These are phyloP conservation scores for Drosophila aldrichi DNA, from an alignment of 2,888 invertebrate genomes.

Conservation along the genomic window DNA sequence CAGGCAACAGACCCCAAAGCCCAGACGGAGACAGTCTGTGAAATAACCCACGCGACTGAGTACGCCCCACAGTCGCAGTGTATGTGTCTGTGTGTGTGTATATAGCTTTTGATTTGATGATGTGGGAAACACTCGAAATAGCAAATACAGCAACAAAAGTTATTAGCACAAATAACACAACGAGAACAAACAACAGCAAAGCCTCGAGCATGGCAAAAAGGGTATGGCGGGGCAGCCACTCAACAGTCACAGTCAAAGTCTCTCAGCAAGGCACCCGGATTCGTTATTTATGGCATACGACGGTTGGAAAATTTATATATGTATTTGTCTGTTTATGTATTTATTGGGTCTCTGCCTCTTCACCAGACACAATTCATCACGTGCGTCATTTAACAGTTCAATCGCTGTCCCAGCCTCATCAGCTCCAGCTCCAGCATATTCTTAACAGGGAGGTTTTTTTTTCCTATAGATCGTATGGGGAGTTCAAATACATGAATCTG, in stretches of 20 bases:
- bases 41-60: slow-evolving; percentile 75
- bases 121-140: slow-evolving; percentile 79
- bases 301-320: slow-evolving; percentile 22
- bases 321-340: slow-evolving; percentile 10
- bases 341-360: slow-evolving; percentile 34
- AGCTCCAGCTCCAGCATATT: slow-evolving; percentile 2
- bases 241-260: slow-evolving; percentile 27
- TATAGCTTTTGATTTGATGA: slow-evolving; percentile 45
- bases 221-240: slow-evolving; percentile 35
- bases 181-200: slow-evolving; percentile 46
- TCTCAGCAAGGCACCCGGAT: slow-evolving; percentile 69
- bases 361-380: slow-evolving; percentile 71
- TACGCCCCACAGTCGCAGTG: slow-evolving; percentile 58
- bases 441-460: neutral
- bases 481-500: slow-evolving; percentile 25
- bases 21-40: slow-evolving; percentile 37
- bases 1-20: slow-evolving; percentile 7
- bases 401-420: slow-evolving; percentile 38
- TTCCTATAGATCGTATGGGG: neutral
- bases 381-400: slow-evolving; percentile 80
- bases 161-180: slow-evolving; percentile 62
- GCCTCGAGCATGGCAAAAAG: slow-evolving; percentile 15
- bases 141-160: slow-evolving; percentile 57
- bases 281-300: slow-evolving; percentile 75
- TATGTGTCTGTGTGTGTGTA: neutral